phyloP scores from a whole-genome alignment of 2,888 invertebrate genomes.

The Rotaria sp. region DNA sequence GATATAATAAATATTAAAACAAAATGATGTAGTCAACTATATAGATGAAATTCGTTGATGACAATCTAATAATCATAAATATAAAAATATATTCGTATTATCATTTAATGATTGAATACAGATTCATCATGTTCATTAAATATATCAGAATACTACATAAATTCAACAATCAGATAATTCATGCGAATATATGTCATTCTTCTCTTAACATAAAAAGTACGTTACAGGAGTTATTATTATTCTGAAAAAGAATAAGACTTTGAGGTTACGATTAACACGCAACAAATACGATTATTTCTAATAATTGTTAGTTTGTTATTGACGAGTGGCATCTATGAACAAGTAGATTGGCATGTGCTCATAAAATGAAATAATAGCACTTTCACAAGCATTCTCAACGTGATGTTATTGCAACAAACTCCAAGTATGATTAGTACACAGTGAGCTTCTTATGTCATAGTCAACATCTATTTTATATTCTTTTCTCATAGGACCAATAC shows the following conservation, averaged over 20 bases:
- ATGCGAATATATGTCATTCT: not conserved
- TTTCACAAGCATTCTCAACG: conserved; percentile 16
- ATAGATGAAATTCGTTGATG: too few relatives aligned
- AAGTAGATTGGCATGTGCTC: not conserved
- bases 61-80: too few relatives aligned
- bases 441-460: not conserved
- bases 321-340: not conserved
- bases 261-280: not conserved
- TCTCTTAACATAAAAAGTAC: not conserved
- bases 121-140: too few relatives aligned
- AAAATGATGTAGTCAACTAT: too few relatives aligned
- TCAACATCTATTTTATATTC: too few relatives aligned
- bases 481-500: not conserved
- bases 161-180: not conserved
- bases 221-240: not conserved
- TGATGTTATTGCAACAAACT: not conserved
- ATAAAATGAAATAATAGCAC: not conserved
- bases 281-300: not conserved
- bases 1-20: too few relatives aligned
- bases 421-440: not conserved
- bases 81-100: too few relatives aligned
- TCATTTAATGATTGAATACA: too few relatives aligned
- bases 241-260: not conserved
- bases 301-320: not conserved
- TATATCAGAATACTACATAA: too few relatives aligned